phyloP scores from a whole-genome alignment of 2,113 vertebrate species.

The Chinchilla lanigera region DNA sequence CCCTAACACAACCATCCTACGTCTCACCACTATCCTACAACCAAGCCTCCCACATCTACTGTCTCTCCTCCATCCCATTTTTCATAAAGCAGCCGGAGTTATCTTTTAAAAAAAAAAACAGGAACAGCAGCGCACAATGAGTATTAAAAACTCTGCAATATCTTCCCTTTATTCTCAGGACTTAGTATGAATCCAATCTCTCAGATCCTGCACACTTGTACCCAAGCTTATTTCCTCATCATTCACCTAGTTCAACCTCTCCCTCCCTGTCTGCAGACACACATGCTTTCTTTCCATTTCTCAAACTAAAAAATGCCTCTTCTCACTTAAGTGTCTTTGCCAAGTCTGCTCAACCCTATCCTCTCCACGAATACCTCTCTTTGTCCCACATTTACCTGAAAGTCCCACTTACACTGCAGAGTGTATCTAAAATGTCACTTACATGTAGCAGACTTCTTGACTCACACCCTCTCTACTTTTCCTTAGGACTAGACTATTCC shows the following conservation, averaged over 20 bases:
- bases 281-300: not conserved
- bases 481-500: not conserved
- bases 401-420: not conserved
- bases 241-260: not conserved
- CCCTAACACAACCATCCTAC: not conserved
- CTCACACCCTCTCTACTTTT: not conserved
- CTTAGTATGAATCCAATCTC: not conserved
- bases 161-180: not conserved
- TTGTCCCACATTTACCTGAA: not conserved
- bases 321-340: not conserved
- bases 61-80: not conserved
- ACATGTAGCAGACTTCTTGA: not conserved
- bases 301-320: not conserved
- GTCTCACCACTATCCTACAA: not conserved
- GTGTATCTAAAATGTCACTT: not conserved
- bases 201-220: not conserved
- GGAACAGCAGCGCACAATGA: not conserved
- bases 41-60: not conserved
- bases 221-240: not conserved
- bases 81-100: not conserved
- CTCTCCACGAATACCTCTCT: not conserved
- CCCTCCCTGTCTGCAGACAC: not conserved
- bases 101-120: slow-evolving; percentile 27
- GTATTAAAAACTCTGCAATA: not conserved
- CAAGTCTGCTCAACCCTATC: not conserved